A percentile compares a stretch with the other conserved stretches of the same genome.
These are phyloP conservation scores for Cotesia glomerata DNA, from an alignment of 1,140 invertebrate genomes.

Conservation along the genomic window DNA sequence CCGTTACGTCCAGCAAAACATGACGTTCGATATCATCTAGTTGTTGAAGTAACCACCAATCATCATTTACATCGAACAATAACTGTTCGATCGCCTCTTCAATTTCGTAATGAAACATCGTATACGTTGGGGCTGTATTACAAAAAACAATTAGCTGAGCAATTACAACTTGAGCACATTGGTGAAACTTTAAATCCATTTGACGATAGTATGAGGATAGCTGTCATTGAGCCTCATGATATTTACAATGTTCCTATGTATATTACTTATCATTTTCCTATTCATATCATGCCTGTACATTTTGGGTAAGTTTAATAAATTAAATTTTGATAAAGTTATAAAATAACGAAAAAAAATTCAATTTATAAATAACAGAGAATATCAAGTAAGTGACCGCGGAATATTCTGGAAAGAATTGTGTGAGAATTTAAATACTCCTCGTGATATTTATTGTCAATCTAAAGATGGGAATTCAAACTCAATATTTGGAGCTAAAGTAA, in stretches of 20 bases:
- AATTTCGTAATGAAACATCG: slow-evolving; percentile 81
- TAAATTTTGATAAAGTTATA: slow-evolving; percentile 4
- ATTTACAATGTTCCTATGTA: slow-evolving; percentile 78
- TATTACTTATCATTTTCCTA: slow-evolving; percentile 80
- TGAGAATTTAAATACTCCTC: slow-evolving; percentile 67
- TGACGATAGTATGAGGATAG: slow-evolving; percentile 75
- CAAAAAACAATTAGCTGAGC: slow-evolving; percentile 72
- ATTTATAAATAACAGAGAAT: slow-evolving; percentile 60
- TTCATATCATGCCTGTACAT: slow-evolving; percentile 77
- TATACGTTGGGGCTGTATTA: slow-evolving; percentile 78
- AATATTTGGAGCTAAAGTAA: slow-evolving; percentile 71
- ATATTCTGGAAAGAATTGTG: slow-evolving; percentile 84
- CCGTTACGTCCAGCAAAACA: slow-evolving; percentile 72
- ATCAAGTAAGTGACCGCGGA: slow-evolving; percentile 72
- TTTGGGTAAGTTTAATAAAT: slow-evolving; percentile 66
- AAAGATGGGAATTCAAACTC: slow-evolving; percentile 66
- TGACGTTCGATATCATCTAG: slow-evolving; percentile 72
- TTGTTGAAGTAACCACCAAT: slow-evolving; percentile 70
- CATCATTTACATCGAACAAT: slow-evolving; percentile 70
- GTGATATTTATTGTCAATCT: slow-evolving; percentile 69
- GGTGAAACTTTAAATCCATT: slow-evolving; percentile 78
- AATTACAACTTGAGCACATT: slow-evolving; percentile 67
- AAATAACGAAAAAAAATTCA: slow-evolving; percentile 7
- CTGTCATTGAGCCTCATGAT: slow-evolving; percentile 76
- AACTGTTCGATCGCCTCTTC: slow-evolving; percentile 74